Base-by-base conservation (phyloP, 2,797 vertebrate genomes). In the Sebastes vulpes region DNA sequence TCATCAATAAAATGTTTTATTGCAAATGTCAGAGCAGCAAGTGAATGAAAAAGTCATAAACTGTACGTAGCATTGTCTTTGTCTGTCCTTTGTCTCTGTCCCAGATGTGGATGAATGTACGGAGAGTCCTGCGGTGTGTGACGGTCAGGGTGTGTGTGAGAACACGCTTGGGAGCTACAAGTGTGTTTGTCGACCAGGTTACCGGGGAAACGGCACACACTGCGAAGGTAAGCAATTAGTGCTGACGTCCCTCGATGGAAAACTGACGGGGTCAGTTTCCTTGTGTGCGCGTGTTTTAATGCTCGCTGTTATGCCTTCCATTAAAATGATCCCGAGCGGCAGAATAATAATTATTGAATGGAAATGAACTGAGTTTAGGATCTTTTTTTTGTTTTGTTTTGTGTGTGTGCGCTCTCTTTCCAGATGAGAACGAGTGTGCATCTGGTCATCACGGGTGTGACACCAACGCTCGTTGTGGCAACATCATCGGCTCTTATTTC, bases 401-500 rank as follows among this genome's bases (percentile, higher is more conserved):
- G 2, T 29, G 9, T 66, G 5, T 64, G n/a, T 26, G 14, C 8
- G 48, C 5, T 79, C 10, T 76, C 59, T 38, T 21, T 76, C 3
- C 85, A 97, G 97, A 97, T 82, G 92, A 95, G 69, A 97, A 97
- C 2, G 96, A 97, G 78, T 97, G 97, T 84, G 84, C 91, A 1
- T 93, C 89, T 0, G 95, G 94, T 2, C 79, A 58, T 72, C 95
- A 97, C 29, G 81, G 81, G 57, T 97, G 97, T 88, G 95, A 97
- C 61, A 60, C 66, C 48, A 96, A 96, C 3, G 97, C 97, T 78
- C 95, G 91, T 5, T 97, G 97, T 59, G 96, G 96, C 21, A 97
- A 97, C 77, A 89, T 96, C 72, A 95, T 97, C 2, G 97, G 97
- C 21, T 97, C 96, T 0, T 97, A 97, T 75, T 97, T 96, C 92